Base-by-base conservation (phyloP, 2,888 invertebrate genomes). In the Tiphia femorata region DNA sequence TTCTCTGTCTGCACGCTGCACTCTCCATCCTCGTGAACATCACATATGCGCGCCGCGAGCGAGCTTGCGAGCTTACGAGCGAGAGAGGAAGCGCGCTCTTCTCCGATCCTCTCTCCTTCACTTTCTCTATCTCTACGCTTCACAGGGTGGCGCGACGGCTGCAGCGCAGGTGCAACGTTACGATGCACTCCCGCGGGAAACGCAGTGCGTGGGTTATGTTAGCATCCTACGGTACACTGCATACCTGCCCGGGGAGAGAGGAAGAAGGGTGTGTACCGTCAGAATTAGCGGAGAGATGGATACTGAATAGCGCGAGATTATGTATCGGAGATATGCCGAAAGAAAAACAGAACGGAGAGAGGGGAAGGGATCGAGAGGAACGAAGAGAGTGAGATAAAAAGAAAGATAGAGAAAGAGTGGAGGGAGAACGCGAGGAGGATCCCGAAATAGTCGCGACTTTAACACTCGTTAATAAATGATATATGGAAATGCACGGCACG, bases 171-270 rank as follows among this genome's bases (percentile, higher is more conserved):
- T 70, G 69, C 64, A 51, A 14, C 69, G 62, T 64, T 62, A 55
- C 69, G 64, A 50, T 69, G 69, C 64, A 69, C 58, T 49, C 69
- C 69, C 67, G 53, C 46, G 69, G 60, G 69, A 59, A 56, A 62
- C 46, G 58, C 64, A 44, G 37, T 44, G 54, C 58, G 58, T 35
- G 66, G 60, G 49, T 58, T 51, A 56, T 14, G 33, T 33, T 33
- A 12, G 33, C 33, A 4, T 33, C 33, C 8, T 33, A n/a, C 33
- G 33, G n/a, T n/a, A n/a, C n/a, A n/a, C n/a, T n/a, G n/a, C n/a
- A 55, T 49, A 47, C 49, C 27, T 51, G 50, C 54, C 52, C 50
- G 46, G 43, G 56, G 53, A 49, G 41, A 38, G n/a, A n/a, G 37
- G 40, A 52, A 62, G 50, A 49, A n/a, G n/a, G n/a, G n/a, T n/a